Evolutionary conservation across 2,113 vertebrate species (phyloP).

Genomic region (Crotophaga sulcirostris): DNA sequence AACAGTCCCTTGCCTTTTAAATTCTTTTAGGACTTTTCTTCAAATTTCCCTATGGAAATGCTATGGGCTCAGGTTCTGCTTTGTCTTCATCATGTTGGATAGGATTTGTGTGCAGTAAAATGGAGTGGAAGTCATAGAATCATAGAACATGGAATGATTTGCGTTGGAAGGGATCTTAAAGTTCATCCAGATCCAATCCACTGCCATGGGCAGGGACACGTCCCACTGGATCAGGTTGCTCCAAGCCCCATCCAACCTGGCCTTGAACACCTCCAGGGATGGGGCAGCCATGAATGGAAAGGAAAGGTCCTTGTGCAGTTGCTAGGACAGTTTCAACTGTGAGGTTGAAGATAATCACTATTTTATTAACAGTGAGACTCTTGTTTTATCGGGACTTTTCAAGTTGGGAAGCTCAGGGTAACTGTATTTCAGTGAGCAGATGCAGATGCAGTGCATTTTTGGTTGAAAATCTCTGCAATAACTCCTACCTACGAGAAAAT

Average conservation of each 20-base stretch:
- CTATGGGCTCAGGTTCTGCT: not conserved
- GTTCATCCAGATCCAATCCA: too few relatives aligned
- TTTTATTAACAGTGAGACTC: not conserved
- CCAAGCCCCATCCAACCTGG: too few relatives aligned
- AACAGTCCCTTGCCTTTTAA: not conserved
- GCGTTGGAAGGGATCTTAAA: too few relatives aligned
- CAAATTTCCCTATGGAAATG: not conserved
- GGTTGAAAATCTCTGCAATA: not conserved
- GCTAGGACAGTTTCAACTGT: not conserved
- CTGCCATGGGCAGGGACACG: too few relatives aligned
- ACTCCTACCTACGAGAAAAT: not conserved
- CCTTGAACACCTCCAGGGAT: too few relatives aligned
- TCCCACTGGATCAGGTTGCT: too few relatives aligned
- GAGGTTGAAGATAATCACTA: not conserved
- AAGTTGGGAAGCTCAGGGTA: not conserved
- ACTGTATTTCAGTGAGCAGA: not conserved
- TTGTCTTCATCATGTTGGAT: not conserved
- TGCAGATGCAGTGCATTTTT: not conserved
- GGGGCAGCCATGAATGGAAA: too few relatives aligned
- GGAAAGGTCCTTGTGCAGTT: not conserved
- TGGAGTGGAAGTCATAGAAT: not conserved
- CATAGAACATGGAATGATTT: too few relatives aligned
- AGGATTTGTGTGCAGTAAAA: not conserved
- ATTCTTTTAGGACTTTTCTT: not conserved
- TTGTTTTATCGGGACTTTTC: not conserved